Base-by-base conservation (phyloP, 2,888 invertebrate genomes). In the Tryphoninae sp. region DNA sequence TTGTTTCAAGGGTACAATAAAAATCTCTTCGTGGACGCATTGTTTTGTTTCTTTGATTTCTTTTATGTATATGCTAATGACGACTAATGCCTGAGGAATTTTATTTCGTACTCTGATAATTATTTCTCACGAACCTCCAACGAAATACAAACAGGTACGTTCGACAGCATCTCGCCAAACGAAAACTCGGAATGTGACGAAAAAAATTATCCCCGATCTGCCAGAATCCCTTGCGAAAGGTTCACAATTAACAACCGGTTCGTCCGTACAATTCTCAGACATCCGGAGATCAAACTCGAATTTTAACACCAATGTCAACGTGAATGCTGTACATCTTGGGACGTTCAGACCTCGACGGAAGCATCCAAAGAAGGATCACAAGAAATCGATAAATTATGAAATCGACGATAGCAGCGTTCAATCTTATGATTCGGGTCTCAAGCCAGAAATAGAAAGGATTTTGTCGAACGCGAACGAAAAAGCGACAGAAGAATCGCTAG, bases 71-170 rank as follows among this genome's bases (percentile, higher is more conserved):
- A n/a, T 19, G 55, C 19, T 55, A n/a, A 33, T 6, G 51, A 26
- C 23, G 22, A 65, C 33, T 67, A 67, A 51, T 11, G 26, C 51
- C 49, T 51, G 26, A 26, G 33, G 16, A 33, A 72, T 13, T 19
- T 13, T 8, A 16, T 11, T 2, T 73, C 19, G 8, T 2, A 9
- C 16, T 16, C 6, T 1, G 42, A 53, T 53, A 2, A 22, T 53
- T 6, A 23, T 26, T 64, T 33, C 22, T 78, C 40, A 71, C 40
- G 22, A 51, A 64, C 19, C 45, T 49, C 13, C 11, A 53, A 77
- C 22, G 42, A 42, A 68, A 73, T 69, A 45, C 16, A 23, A 69
- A 73, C 74, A 69, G 74, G 65, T 49, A 19, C 22, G 7, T 42
- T 13, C 61, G 19, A 53, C 67, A 16, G 40, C 61, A 53, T 22